Percentiles rank a stretch among this genome's conserved stretches.
phyloP scores from a whole-genome alignment of 2,888 invertebrate species.

The Pseudanteris insignis region DNA sequence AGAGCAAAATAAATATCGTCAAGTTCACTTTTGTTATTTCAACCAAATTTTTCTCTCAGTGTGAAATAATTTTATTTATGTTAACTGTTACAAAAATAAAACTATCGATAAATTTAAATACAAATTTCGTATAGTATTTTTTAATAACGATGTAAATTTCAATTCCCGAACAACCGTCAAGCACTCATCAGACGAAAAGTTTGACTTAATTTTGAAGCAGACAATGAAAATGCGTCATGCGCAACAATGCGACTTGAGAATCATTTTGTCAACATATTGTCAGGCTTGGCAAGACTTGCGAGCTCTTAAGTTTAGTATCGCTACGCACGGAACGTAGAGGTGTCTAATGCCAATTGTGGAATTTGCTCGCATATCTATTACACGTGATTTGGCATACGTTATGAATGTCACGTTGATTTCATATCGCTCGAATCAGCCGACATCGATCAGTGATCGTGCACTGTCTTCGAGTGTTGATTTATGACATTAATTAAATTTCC shows the following conservation, averaged over 20 bases:
- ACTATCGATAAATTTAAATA: background rate
- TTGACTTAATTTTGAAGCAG: background rate
- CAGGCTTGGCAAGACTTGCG: slow-evolving; percentile 18
- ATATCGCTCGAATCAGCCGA: slow-evolving; percentile 16
- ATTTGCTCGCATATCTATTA: slow-evolving; percentile 32
- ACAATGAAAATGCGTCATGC: slow-evolving; percentile 3
- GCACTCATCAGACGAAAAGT: background rate
- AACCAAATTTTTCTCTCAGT: no score
- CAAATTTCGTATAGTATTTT: background rate
- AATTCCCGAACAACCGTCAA: no score
- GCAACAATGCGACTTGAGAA: slow-evolving; percentile 12
- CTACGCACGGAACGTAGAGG: slow-evolving; percentile 28
- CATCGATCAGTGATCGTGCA: slow-evolving; percentile 2
- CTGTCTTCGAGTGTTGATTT: slow-evolving; percentile 3
- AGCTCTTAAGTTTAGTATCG: slow-evolving; percentile 21
- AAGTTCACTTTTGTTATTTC: no score
- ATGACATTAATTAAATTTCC: slow-evolving; percentile 3
- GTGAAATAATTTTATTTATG: no score
- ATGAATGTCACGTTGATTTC: slow-evolving; percentile 30
- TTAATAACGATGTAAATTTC: background rate
- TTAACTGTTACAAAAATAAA: background rate
- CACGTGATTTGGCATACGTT: slow-evolving; percentile 29
- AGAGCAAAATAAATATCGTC: no score
- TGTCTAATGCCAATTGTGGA: slow-evolving; percentile 33
- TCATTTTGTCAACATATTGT: slow-evolving; percentile 29